Evolutionary conservation across 2,888 invertebrate genomes (phyloP).

Genomic region (Abscondita cerata): DNA sequence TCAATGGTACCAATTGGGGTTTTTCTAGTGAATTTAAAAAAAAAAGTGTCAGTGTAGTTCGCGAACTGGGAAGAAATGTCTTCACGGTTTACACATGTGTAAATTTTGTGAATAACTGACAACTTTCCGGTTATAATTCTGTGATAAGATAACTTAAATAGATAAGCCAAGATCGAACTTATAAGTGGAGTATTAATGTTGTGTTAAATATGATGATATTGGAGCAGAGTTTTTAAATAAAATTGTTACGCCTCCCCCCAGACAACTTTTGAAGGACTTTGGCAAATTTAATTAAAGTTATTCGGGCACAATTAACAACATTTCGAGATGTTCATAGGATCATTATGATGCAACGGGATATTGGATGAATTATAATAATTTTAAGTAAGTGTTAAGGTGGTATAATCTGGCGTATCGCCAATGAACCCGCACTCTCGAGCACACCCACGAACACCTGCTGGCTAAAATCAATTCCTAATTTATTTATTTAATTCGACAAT

Average conservation of each 20-base stretch:
- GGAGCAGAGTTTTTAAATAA: conserved; percentile 20
- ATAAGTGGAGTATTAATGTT: conserved; percentile 42
- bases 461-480: conserved; percentile 44
- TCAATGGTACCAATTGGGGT: conserved; percentile 15
- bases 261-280: conserved; percentile 46
- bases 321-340: conserved; percentile 28
- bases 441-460: conserved; percentile 59
- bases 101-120: conserved; percentile 54
- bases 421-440: conserved; percentile 44
- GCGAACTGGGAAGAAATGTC: conserved; percentile 54
- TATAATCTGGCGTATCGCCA: conserved; percentile 54
- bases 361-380: conserved; percentile 52
- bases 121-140: conserved; percentile 41
- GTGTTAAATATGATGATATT: conserved; percentile 27
- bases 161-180: conserved; percentile 43
- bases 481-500: conserved; percentile 25
- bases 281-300: conserved; percentile 21
- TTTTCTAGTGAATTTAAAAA: conserved; percentile 17
- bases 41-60: conserved; percentile 39
- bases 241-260: conserved; percentile 49
- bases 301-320: conserved; percentile 4
- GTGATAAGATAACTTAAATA: conserved; percentile 45
- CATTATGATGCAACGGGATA: conserved; percentile 47
- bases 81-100: conserved; percentile 59
- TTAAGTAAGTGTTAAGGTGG: conserved; percentile 55